Conservation (phyloP, 2,113 vertebrate genomes). For the Emberiza fucata region DNA sequence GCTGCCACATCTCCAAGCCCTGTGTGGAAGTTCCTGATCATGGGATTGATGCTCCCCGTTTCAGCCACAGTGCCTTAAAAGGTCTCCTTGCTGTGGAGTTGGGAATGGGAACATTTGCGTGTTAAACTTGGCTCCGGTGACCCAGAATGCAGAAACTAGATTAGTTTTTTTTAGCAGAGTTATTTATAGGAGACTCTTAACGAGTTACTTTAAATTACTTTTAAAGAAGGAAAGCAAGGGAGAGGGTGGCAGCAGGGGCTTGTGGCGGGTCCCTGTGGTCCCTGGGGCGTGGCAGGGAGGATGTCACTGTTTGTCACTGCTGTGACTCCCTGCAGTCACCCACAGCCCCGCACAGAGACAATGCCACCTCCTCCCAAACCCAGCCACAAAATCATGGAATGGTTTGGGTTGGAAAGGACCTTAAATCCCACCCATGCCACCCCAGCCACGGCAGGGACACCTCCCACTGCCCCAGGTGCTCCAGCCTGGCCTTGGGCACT, state of each 20-base stretch:
- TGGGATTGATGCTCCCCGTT: background rate
- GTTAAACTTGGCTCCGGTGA: constrained; percentile 26
- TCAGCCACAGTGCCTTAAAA: background rate
- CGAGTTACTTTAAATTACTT: constrained; percentile 28
- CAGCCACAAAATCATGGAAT: background rate
- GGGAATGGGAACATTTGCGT: constrained; percentile 1
- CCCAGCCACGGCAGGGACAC: background rate
- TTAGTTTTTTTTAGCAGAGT: background rate
- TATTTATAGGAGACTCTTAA: constrained; percentile 63
- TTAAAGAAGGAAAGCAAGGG: background rate
- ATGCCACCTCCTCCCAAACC: background rate
- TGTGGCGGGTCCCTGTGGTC: background rate
- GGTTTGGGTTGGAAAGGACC: rapidly evolving
- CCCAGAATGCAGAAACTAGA: constrained; percentile 11
- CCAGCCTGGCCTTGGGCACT: background rate
- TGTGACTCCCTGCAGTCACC: background rate
- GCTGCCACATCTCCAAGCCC: background rate
- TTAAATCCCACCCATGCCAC: background rate
- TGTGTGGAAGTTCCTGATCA: background rate
- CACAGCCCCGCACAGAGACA: rapidly evolving
- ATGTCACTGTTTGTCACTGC: background rate
- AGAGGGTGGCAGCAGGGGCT: background rate
- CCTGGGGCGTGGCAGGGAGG: background rate
- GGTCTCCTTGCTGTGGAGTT: background rate
- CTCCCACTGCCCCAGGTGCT: background rate